Percentiles rank a stretch among this genome's conserved stretches.
phyloP scores from a whole-genome alignment of 2,888 invertebrate species.

The Steinernema scapterisci region DNA sequence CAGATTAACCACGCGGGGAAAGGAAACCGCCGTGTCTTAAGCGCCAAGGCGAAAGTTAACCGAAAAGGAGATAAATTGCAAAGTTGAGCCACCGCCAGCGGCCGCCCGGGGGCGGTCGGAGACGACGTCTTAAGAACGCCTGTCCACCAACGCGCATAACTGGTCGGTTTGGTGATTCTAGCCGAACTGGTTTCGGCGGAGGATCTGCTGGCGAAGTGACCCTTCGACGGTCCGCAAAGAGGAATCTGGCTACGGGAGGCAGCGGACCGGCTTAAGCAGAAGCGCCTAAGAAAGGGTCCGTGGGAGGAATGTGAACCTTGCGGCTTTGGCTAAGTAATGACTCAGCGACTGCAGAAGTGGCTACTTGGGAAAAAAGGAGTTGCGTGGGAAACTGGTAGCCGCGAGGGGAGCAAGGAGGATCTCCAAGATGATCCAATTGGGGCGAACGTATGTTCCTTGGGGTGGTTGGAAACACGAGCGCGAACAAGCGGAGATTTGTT shows the following conservation, averaged over 20 bases:
- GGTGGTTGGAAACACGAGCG: background rate
- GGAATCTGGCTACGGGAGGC: background rate
- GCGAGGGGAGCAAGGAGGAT: background rate
- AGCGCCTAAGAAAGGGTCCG: background rate
- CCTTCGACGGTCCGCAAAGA: background rate
- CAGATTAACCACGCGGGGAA: background rate
- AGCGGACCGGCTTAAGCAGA: constrained; percentile 1
- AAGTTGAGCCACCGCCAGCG: background rate
- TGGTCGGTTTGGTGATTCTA: constrained; percentile 14
- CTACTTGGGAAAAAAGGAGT: background rate
- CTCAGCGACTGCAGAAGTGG: background rate
- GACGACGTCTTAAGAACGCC: constrained; percentile 25
- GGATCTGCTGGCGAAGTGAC: constrained; percentile 5
- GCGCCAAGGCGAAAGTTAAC: constrained; percentile 16
- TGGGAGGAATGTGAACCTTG: background rate
- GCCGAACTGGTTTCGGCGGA: background rate
- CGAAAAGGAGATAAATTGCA: background rate
- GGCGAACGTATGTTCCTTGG: too few relatives aligned
- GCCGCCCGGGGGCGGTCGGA: constrained; percentile 18
- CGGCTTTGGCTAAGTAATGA: background rate
- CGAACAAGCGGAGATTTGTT: background rate
- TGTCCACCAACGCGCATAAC: constrained; percentile 7
- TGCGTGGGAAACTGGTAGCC: background rate
- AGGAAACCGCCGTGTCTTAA: background rate
- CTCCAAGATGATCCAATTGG: background rate